Evolutionary conservation across 2,113 vertebrate genomes (phyloP).

Genomic region (Psophia crepitans): DNA sequence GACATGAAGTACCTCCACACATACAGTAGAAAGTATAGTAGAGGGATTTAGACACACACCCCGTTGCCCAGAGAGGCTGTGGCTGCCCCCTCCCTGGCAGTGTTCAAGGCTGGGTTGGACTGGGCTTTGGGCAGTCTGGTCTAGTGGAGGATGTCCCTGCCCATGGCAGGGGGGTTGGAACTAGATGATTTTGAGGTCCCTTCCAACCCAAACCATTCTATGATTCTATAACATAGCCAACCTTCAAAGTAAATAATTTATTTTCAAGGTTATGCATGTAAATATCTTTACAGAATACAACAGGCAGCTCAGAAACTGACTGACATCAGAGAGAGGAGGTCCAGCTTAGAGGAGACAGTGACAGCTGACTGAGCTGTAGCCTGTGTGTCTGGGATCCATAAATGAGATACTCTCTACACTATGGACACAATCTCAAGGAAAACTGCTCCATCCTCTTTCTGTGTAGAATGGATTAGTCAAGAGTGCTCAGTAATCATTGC

Average conservation of each 20-base stretch:
- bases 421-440: background rate
- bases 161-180: no score
- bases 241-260: background rate
- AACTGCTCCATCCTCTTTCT: background rate
- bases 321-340: background rate
- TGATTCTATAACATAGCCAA: background rate
- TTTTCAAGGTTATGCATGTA: background rate
- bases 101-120: no score
- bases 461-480: fast-evolving
- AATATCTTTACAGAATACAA: background rate
- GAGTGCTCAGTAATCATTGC: background rate
- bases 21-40: background rate
- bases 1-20: background rate
- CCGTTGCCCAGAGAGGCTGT: no score
- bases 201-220: no score
- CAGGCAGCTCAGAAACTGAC: background rate
- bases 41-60: background rate
- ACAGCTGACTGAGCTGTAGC: background rate
- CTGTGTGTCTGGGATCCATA: background rate
- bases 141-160: no score
- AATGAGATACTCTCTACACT: background rate
- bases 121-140: no score
- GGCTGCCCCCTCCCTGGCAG: no score
- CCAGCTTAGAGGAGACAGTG: background rate
- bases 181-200: no score